Evolutionary conservation across 2,113 vertebrate species (phyloP).

Genomic region (Istiophorus platypterus): DNA sequence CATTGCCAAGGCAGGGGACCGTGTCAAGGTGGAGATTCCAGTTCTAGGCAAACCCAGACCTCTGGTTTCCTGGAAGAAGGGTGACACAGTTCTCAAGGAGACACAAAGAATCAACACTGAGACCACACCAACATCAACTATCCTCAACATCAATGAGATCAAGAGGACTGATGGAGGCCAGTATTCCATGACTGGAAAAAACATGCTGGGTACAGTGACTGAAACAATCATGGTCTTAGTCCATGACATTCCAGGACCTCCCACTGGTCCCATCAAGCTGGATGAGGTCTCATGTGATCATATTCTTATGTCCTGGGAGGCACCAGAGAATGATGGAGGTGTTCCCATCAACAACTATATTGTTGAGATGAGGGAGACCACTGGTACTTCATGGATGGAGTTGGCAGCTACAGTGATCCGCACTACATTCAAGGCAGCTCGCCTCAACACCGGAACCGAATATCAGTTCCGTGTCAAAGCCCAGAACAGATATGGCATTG

Average conservation of each 20-base stretch:
- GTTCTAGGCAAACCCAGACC: constrained; percentile 95
- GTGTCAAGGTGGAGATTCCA: constrained; percentile 97
- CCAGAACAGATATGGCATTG: constrained; percentile 95
- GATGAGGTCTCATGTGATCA: constrained; percentile 97
- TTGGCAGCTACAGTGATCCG: constrained; percentile 96
- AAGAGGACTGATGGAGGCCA: constrained; percentile 90
- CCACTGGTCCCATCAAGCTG: constrained; percentile 95
- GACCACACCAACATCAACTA: constrained; percentile 92
- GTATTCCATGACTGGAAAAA: constrained; percentile 93
- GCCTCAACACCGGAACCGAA: constrained; percentile 91
- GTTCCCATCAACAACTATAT: constrained; percentile 98
- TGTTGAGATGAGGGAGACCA: constrained; percentile 96
- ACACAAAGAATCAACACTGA: constrained; percentile 96
- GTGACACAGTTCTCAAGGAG: constrained; percentile 89
- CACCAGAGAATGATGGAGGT: constrained; percentile 95
- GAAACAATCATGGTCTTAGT: constrained; percentile 93
- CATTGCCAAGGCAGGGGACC: constrained; percentile 95
- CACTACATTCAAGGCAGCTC: constrained; percentile 95
- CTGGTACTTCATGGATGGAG: constrained; percentile 94
- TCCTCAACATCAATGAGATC: constrained; percentile 94
- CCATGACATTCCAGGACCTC: constrained; percentile 96
- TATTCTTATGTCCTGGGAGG: constrained; percentile 94
- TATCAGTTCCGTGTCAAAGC: constrained; percentile 99
- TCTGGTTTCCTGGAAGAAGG: constrained; percentile 95
- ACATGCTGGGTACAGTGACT: constrained; percentile 92